Evolutionary conservation across 2,797 vertebrate species (phyloP).

Genomic region (Hippocampus kuda): DNA sequence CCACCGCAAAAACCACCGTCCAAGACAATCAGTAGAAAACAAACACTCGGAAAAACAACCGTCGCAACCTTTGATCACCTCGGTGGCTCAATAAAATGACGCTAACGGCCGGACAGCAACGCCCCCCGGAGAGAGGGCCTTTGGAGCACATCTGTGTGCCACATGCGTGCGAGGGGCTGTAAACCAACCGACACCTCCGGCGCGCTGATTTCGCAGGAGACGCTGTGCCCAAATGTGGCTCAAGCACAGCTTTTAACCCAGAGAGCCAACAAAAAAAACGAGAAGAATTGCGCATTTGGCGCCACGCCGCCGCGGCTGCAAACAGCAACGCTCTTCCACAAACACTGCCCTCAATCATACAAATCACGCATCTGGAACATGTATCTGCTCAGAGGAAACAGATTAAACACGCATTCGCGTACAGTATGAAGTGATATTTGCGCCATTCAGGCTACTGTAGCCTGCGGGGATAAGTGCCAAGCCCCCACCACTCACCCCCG

Average conservation of each 20-base stretch:
- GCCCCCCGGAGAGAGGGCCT: slow-evolving; percentile 24
- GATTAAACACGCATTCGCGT: slow-evolving; percentile 26
- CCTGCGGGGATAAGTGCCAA: slow-evolving; percentile 50
- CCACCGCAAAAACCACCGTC: background rate
- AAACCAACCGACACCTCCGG: slow-evolving; percentile 33
- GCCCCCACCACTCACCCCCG: slow-evolving; percentile 24
- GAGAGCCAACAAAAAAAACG: slow-evolving; percentile 36
- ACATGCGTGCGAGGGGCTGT: slow-evolving; percentile 48
- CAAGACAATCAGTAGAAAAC: slow-evolving; percentile 12
- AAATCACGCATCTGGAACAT: slow-evolving; percentile 44
- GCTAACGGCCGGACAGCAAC: slow-evolving; percentile 31
- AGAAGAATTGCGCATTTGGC: slow-evolving; percentile 43
- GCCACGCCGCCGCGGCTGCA: slow-evolving; percentile 23
- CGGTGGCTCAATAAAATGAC: slow-evolving; percentile 44
- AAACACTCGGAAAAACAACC: slow-evolving; percentile 14
- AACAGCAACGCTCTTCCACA: slow-evolving; percentile 34
- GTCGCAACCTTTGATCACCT: slow-evolving; percentile 41
- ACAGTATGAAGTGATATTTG: slow-evolving; percentile 51
- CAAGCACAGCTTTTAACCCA: slow-evolving; percentile 33
- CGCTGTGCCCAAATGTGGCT: slow-evolving; percentile 24
- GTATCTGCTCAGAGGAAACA: slow-evolving; percentile 27
- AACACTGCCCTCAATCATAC: slow-evolving; percentile 40
- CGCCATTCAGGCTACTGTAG: slow-evolving; percentile 45
- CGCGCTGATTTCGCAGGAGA: slow-evolving; percentile 15
- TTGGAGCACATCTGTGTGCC: slow-evolving; percentile 46